Base-by-base conservation (phyloP, 2,888 invertebrate genomes). In the Diarsia dahlii region DNA sequence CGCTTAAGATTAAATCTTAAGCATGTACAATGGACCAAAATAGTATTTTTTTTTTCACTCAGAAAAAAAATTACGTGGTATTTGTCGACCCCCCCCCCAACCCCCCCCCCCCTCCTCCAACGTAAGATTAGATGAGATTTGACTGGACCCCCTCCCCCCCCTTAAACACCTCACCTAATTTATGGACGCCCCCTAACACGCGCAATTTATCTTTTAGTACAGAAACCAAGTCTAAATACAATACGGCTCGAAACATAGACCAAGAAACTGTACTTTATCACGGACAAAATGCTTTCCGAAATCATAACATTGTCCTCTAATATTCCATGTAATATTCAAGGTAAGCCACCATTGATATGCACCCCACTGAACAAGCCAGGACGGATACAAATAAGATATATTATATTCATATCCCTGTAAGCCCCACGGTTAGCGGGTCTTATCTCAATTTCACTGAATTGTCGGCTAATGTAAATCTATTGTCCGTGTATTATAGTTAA, bases 401-500 rank as follows among this genome's bases (percentile, higher is more conserved):
- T 66, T 66, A 56, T 70, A 64, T 70, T 74, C 83, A 79, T 71
- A 79, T 58, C 71, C 72, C 56, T 62, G 48, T 84, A 79, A 85
- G 63, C 58, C 82, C 65, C 34, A 45, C 83, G 74, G 71, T 84
- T 72, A 83, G 68, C 60, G 62, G 60, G 70, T 15, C 64, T 85
- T 73, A 84, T 85, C 84, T 75, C 62, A 80, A 73, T 77, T 82
- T 71, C 79, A 70, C 56, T 80, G 68, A 82, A 84, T 82, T 76
- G 83, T 82, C 62, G 65, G 54, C 56, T 78, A 81, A 84, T 84
- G 82, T 81, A 67, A 74, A 85, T 85, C 71, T 78, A 85, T 82
- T 74, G 85, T 81, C 52, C 62, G 70, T 76, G 70, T 52, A 74
- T 71, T 52, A 74, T 71, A 75, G 81, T 81, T 80, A 23, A 62